These are phyloP conservation scores for Pseudochirops corinnae DNA, from an alignment of 2,797 vertebrate genomes.

Conservation along the genomic window DNA sequence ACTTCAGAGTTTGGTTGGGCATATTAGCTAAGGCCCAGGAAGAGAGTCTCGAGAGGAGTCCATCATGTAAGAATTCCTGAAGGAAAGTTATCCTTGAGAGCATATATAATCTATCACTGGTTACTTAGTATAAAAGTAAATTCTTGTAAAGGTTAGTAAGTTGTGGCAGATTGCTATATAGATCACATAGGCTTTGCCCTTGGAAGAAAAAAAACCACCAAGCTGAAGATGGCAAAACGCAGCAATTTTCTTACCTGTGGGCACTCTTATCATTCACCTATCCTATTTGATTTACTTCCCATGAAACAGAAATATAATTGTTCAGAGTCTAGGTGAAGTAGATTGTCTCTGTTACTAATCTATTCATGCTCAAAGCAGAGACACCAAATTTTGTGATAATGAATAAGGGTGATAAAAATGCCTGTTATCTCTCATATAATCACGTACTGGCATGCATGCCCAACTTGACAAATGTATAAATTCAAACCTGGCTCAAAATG, in stretches of 20 bases:
- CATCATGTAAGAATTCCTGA: neutral
- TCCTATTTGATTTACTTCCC: neutral
- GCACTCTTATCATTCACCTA: neutral
- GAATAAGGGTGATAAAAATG: conserved; percentile 39
- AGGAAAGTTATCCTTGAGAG: neutral
- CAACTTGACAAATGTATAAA: neutral
- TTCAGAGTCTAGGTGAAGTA: neutral
- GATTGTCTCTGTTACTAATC: conserved; percentile 7
- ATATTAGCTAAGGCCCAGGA: neutral
- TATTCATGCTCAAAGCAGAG: conserved; percentile 55
- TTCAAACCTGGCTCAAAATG: neutral
- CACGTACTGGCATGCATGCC: neutral
- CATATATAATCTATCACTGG: neutral
- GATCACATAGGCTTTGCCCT: neutral
- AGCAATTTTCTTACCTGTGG: neutral
- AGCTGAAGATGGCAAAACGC: neutral
- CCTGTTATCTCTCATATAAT: neutral
- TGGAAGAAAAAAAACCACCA: conserved; percentile 35
- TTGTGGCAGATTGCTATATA: neutral
- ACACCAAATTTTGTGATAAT: conserved; percentile 67
- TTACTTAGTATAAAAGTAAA: conserved; percentile 30
- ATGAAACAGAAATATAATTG: neutral
- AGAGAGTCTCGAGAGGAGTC: neutral
- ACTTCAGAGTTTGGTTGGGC: neutral
- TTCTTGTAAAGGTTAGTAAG: neutral